A percentile compares a stretch with the other conserved stretches of the same genome.
phyloP scores from a whole-genome alignment of 2,888 invertebrate species.

The Xylocampa areola region DNA sequence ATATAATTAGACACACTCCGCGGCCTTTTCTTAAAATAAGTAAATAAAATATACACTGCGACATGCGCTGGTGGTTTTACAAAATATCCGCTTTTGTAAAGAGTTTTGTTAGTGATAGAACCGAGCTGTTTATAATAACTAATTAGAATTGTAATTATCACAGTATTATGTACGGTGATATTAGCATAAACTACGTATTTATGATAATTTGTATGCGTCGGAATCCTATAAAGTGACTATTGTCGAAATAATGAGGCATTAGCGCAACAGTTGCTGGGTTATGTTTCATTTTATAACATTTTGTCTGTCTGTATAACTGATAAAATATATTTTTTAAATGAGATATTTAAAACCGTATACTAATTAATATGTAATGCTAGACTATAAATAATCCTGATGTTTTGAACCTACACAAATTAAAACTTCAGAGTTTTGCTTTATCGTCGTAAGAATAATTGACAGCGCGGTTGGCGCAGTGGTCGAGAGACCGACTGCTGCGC shows the following conservation, averaged over 20 bases:
- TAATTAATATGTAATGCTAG: no score
- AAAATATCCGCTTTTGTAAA: constrained; percentile 47
- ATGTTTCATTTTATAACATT: constrained; percentile 18
- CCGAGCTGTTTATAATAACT: constrained; percentile 53
- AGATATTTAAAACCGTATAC: no score
- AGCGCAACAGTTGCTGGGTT: not conserved
- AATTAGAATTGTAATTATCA: constrained; percentile 60
- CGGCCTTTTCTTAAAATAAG: constrained; percentile 24
- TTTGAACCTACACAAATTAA: no score
- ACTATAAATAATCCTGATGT: no score
- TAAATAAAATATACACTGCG: constrained; percentile 24
- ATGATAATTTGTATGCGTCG: constrained; percentile 46
- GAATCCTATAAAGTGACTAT: constrained; percentile 34
- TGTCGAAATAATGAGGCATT: constrained; percentile 35
- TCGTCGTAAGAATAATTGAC: no score
- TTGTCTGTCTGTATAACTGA: constrained; percentile 16
- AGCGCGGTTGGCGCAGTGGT: no score
- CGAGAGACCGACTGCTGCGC: no score
- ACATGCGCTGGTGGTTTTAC: constrained; percentile 44
- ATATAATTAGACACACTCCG: constrained; percentile 48
- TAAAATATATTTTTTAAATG: no score
- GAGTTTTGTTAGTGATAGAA: constrained; percentile 51
- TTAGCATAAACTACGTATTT: constrained; percentile 49
- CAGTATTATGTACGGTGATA: constrained; percentile 43
- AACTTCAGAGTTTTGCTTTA: no score